A percentile compares a stretch with the other conserved stretches of the same genome.
These are phyloP conservation scores for Athrips mouffetella DNA, from an alignment of 2,888 invertebrate species.

Conservation along the genomic window DNA sequence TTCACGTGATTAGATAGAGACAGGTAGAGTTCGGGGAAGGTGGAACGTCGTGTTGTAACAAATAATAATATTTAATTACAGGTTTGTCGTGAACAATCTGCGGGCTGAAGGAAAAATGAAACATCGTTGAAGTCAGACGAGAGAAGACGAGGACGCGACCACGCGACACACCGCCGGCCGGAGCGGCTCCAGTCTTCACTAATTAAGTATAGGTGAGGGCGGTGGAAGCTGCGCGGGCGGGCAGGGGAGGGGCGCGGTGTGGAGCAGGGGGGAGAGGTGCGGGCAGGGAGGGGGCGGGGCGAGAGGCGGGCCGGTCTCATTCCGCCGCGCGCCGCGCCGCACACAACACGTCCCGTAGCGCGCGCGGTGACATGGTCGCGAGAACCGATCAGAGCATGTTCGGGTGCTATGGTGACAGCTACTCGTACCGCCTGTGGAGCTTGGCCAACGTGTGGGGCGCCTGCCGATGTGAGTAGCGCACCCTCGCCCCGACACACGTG, in stretches of 20 bases:
- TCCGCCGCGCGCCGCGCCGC: constrained; percentile 55
- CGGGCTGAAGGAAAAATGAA: not conserved
- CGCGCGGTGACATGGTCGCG: constrained; percentile 86
- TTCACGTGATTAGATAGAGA: constrained; percentile 49
- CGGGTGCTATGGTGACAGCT: constrained; percentile 85
- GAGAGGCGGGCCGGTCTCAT: constrained; percentile 42
- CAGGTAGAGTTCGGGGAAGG: constrained; percentile 57
- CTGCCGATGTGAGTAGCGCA: constrained; percentile 83
- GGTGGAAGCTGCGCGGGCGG: constrained; percentile 27
- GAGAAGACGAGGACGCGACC: constrained; percentile 26
- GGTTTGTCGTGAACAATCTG: constrained; percentile 13
- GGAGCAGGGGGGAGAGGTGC: constrained; percentile 33
- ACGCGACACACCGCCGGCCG: constrained; percentile 31
- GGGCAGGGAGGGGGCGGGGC: constrained; percentile 34
- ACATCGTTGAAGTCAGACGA: constrained; percentile 10
- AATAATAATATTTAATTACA: constrained; percentile 47
- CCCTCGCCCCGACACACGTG: constrained; percentile 32
- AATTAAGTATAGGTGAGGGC: constrained; percentile 67
- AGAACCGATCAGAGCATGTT: constrained; percentile 87
- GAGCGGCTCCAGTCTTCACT: constrained; percentile 55
- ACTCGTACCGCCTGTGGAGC: constrained; percentile 87
- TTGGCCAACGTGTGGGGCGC: constrained; percentile 87
- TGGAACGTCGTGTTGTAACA: constrained; percentile 46
- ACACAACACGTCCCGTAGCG: constrained; percentile 59
- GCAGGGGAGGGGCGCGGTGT: constrained; percentile 27